Evolutionary conservation across 2,113 vertebrate species (phyloP).

Genomic region (Motacilla tschutschensis): DNA sequence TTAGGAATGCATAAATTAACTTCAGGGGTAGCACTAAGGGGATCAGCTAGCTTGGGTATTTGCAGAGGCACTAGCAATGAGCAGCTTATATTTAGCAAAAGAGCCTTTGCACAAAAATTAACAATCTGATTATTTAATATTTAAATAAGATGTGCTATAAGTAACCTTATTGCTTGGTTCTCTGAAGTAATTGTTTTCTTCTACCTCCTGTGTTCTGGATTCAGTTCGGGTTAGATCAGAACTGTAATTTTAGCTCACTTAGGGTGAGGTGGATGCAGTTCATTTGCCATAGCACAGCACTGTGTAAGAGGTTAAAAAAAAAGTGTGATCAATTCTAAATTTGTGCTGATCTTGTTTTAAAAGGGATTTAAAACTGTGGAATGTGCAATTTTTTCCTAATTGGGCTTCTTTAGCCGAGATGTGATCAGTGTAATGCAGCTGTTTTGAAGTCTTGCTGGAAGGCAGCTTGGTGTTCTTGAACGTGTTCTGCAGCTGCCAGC

Average conservation of each 20-base stretch:
- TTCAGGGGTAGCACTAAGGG: not conserved
- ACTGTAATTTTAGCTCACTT: not conserved
- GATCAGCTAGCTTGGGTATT: not conserved
- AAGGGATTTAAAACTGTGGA: not conserved
- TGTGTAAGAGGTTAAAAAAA: not conserved
- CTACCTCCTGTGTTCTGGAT: not conserved
- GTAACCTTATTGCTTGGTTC: not conserved
- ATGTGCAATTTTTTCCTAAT: not conserved
- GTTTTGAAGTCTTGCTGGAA: constrained; percentile 8
- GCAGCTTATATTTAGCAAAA: not conserved
- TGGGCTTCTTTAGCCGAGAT: not conserved
- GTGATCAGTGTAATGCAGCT: not conserved
- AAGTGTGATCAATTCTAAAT: not conserved
- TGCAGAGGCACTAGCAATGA: not conserved
- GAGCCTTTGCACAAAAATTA: not conserved
- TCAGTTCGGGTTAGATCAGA: not conserved
- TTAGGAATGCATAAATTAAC: not conserved
- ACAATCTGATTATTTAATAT: not conserved
- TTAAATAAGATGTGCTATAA: not conserved
- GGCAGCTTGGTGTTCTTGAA: not conserved
- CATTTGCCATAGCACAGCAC: not conserved
- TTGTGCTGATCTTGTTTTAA: constrained; percentile 23
- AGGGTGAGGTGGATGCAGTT: not conserved
- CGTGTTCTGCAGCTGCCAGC: not conserved
- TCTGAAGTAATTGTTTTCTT: not conserved